Evolutionary conservation across 2,113 vertebrate genomes (phyloP).

Genomic region (Sinocyclocheilus anshuiensis): DNA sequence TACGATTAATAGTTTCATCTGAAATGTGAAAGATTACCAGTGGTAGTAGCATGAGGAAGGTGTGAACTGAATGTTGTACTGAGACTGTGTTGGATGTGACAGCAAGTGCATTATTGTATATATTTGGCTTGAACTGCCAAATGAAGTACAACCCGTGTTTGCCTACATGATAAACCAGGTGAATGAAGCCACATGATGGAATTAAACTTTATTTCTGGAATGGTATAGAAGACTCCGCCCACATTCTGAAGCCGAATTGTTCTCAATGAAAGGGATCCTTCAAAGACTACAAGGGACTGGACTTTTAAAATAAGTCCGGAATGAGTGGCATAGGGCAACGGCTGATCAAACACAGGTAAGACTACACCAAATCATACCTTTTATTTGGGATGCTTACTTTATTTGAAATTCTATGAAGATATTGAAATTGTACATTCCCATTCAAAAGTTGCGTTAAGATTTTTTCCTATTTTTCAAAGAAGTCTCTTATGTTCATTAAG

Average conservation of each 20-base stretch:
- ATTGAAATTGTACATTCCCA: too few relatives aligned
- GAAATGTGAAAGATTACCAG: slow-evolving; percentile 47
- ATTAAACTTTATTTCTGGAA: slow-evolving; percentile 3
- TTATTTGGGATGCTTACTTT: background rate
- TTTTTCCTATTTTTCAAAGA: too few relatives aligned
- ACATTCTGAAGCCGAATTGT: slow-evolving; percentile 21
- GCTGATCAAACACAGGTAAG: slow-evolving; percentile 66
- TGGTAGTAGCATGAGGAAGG: slow-evolving; percentile 53
- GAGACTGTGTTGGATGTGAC: slow-evolving; percentile 71
- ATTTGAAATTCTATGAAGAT: background rate
- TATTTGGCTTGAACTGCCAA: slow-evolving; percentile 68
- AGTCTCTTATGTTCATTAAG: too few relatives aligned
- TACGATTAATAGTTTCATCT: background rate
- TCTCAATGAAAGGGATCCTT: too few relatives aligned
- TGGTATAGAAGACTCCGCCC: slow-evolving; percentile 34
- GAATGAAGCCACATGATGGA: too few relatives aligned
- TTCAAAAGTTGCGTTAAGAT: too few relatives aligned
- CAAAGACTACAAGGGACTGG: background rate
- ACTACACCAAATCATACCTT: slow-evolving; percentile 2
- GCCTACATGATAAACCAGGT: slow-evolving; percentile 4
- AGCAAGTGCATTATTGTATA: slow-evolving; percentile 75
- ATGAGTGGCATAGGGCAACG: slow-evolving; percentile 51
- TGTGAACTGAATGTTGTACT: slow-evolving; percentile 58
- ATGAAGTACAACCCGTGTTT: slow-evolving; percentile 54
- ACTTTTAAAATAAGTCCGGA: background rate